These are phyloP conservation scores for Calyptommatus sinebrachiatus DNA, from an alignment of 2,113 vertebrate species.

Conservation along the genomic window DNA sequence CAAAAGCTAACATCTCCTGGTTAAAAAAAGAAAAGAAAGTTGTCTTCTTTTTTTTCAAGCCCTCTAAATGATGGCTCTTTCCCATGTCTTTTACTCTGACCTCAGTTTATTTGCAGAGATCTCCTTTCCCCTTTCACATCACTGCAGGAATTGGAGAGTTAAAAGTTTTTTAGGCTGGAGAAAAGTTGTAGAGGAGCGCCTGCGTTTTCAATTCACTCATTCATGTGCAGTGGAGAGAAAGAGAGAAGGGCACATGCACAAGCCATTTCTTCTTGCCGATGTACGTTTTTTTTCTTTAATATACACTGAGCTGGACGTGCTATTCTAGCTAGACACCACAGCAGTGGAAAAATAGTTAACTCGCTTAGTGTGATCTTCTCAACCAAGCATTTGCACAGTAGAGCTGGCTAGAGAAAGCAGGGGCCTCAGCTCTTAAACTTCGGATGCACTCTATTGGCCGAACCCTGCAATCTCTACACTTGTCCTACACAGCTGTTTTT, in stretches of 20 bases:
- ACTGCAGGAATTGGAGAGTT: conserved; percentile 42
- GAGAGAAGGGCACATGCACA: too few species aligned
- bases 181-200: background rate
- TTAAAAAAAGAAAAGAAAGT: conserved; percentile 51
- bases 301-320: conserved; percentile 54
- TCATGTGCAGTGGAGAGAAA: background rate
- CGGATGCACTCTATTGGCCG: conserved; percentile 64
- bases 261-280: conserved; percentile 47
- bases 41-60: background rate
- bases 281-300: conserved; percentile 45
- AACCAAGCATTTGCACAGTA: conserved; percentile 54
- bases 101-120: conserved; percentile 48
- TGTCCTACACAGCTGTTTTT: conserved; percentile 27
- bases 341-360: conserved; percentile 77
- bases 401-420: conserved; percentile 37
- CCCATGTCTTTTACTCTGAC: conserved; percentile 74
- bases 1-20: conserved; percentile 65
- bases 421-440: conserved; percentile 58
- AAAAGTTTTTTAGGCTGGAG: conserved; percentile 41
- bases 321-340: conserved; percentile 71
- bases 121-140: conserved; percentile 28
- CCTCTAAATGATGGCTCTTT: conserved; percentile 67
- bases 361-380: conserved; percentile 70
- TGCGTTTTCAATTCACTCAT: background rate
- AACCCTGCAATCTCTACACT: conserved; percentile 49